A percentile compares a stretch with the other conserved stretches of the same genome.
phyloP scores from a whole-genome alignment of 2,113 vertebrate species.

The Mormyrus lacerda region DNA sequence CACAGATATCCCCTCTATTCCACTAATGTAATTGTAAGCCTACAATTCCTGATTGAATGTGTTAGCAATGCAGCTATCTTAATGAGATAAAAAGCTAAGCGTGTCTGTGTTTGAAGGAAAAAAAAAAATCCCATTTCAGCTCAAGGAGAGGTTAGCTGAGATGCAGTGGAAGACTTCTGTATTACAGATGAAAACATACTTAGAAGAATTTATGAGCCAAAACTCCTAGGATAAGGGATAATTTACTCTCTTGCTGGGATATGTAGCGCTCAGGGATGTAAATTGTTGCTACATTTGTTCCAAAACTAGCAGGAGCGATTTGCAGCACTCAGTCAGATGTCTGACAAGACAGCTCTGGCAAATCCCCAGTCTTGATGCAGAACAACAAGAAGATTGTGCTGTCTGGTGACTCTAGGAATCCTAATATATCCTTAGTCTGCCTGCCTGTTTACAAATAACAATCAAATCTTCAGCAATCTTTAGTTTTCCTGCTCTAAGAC shows the following conservation, averaged over 20 bases:
- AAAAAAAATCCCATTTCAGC: background rate
- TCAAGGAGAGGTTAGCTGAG: background rate
- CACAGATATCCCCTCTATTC: background rate
- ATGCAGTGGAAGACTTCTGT: background rate
- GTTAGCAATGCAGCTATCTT: background rate
- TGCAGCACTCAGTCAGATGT: background rate
- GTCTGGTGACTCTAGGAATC: background rate
- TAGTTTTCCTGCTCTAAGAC: background rate
- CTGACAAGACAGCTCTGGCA: background rate
- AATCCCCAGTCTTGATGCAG: background rate
- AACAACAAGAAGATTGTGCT: background rate
- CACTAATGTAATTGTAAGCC: background rate
- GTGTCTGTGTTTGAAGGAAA: background rate
- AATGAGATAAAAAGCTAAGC: background rate
- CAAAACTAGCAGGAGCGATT: background rate
- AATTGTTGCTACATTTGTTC: background rate
- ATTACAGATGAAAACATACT: background rate
- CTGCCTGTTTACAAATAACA: background rate
- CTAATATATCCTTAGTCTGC: background rate
- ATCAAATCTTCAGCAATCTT: background rate
- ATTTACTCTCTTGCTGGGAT: background rate
- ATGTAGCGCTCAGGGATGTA: background rate
- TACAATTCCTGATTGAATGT: background rate
- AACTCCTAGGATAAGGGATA: background rate
- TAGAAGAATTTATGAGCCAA: background rate